phyloP scores from a whole-genome alignment of 2,888 invertebrate genomes.

The Drosophila helvetica region DNA sequence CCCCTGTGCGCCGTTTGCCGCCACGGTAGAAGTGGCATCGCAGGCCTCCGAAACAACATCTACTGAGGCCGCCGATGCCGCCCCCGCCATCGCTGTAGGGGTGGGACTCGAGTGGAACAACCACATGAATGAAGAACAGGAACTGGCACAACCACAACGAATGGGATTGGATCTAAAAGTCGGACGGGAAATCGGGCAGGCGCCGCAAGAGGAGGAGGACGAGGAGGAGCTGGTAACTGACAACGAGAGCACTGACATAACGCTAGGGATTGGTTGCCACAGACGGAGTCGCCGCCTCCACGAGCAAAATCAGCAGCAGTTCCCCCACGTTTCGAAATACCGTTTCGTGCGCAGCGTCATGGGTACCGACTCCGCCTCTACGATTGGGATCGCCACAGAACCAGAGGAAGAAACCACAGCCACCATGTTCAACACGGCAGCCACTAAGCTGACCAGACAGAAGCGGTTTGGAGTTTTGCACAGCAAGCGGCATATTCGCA shows the following conservation, averaged over 20 bases:
- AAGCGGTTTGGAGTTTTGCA: not conserved
- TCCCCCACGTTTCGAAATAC: slow-evolving; percentile 38
- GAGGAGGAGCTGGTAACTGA: slow-evolving; percentile 1
- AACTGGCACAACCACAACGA: not conserved
- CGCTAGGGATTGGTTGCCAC: not conserved
- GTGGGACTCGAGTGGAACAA: not conserved
- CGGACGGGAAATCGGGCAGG: not conserved
- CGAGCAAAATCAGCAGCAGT: slow-evolving; percentile 35
- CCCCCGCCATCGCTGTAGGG: slow-evolving; percentile 17
- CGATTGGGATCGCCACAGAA: not conserved
- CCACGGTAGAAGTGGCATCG: slow-evolving; percentile 81
- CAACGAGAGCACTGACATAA: slow-evolving; percentile 13
- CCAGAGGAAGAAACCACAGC: not conserved
- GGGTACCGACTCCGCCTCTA: not conserved
- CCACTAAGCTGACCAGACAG: not conserved
- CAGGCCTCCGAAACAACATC: slow-evolving; percentile 55
- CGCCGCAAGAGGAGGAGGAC: slow-evolving; percentile 1
- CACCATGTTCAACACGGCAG: not conserved
- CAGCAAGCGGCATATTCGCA: not conserved
- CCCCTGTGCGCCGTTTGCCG: slow-evolving; percentile 78
- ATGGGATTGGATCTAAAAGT: slow-evolving; percentile 6
- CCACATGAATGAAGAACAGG: not conserved
- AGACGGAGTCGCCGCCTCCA: slow-evolving; percentile 21
- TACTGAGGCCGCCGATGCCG: slow-evolving; percentile 23
- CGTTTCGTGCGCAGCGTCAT: slow-evolving; percentile 52